Evolutionary conservation across 2,797 vertebrate genomes (phyloP).

Genomic region (Gymnoscopelus braueri): DNA sequence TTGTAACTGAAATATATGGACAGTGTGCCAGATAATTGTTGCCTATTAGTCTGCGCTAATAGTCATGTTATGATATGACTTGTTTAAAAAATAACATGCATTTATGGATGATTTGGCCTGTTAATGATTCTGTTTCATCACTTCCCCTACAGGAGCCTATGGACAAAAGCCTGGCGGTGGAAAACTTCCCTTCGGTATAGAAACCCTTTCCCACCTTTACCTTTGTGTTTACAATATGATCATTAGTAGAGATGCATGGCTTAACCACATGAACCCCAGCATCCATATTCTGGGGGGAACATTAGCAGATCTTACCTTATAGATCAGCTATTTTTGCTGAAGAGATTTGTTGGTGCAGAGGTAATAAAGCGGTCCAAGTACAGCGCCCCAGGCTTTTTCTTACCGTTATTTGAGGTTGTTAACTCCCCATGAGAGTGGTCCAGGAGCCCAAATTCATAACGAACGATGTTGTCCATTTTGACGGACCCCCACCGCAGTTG

Average conservation of each 20-base stretch:
- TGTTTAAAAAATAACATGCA: background rate
- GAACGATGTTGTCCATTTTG: too few relatives aligned
- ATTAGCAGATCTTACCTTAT: too few relatives aligned
- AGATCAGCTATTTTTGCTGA: too few relatives aligned
- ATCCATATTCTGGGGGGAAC: too few relatives aligned
- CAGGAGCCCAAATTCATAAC: too few relatives aligned
- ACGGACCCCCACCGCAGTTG: too few relatives aligned
- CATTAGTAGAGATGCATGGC: background rate
- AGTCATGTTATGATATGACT: background rate
- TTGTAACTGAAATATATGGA: conserved; percentile 8
- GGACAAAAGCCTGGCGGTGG: conserved; percentile 85
- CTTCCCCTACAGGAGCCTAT: conserved; percentile 82
- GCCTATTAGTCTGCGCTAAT: background rate
- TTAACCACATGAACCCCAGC: conserved; percentile 7
- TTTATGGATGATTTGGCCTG: too few relatives aligned
- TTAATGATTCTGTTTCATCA: conserved; percentile 1
- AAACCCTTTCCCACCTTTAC: background rate
- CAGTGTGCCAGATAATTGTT: conserved; percentile 10
- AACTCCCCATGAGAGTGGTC: too few relatives aligned
- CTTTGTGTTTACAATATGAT: background rate
- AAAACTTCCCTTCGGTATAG: conserved; percentile 84
- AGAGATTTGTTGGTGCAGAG: too few relatives aligned
- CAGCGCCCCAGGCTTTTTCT: too few relatives aligned
- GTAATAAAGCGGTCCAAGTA: too few relatives aligned
- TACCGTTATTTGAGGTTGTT: too few relatives aligned